Conservation (phyloP, 2,113 vertebrate species). For the Phrynosoma blainvillii region DNA sequence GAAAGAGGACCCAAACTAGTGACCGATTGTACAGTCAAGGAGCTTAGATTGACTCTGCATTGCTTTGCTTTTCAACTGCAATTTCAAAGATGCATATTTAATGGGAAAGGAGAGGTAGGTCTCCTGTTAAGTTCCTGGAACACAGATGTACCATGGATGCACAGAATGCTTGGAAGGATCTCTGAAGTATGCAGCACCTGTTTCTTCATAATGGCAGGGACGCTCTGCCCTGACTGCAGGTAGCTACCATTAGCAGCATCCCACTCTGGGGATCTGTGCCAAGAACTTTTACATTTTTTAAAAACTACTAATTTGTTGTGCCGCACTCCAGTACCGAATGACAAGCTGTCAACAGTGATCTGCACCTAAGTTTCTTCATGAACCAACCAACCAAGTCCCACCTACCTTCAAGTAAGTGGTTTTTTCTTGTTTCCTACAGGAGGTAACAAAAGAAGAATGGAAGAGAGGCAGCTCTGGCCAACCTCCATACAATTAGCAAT, state of each 20-base stretch:
- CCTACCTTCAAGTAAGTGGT: background rate
- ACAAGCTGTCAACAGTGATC: too few relatives aligned
- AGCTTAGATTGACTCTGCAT: background rate
- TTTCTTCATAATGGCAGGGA: background rate
- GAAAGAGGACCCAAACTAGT: background rate
- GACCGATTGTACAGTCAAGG: background rate
- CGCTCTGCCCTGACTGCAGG: background rate
- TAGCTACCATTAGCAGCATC: background rate
- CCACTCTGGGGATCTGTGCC: background rate
- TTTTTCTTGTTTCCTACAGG: background rate
- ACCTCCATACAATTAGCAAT: background rate
- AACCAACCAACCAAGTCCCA: accelerated
- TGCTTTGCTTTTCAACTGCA: background rate
- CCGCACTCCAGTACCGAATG: too few relatives aligned
- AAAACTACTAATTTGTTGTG: too few relatives aligned
- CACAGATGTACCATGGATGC: too few relatives aligned
- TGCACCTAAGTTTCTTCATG: background rate
- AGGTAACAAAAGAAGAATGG: background rate
- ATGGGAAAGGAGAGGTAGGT: too few relatives aligned
- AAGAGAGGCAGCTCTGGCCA: background rate
- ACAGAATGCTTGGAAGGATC: background rate
- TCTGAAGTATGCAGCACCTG: background rate
- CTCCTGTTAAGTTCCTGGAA: background rate
- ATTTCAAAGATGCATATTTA: background rate
- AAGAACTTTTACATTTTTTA: background rate